These are phyloP conservation scores for Helostoma temminkii DNA, from an alignment of 2,797 vertebrate genomes.

Conservation along the genomic window DNA sequence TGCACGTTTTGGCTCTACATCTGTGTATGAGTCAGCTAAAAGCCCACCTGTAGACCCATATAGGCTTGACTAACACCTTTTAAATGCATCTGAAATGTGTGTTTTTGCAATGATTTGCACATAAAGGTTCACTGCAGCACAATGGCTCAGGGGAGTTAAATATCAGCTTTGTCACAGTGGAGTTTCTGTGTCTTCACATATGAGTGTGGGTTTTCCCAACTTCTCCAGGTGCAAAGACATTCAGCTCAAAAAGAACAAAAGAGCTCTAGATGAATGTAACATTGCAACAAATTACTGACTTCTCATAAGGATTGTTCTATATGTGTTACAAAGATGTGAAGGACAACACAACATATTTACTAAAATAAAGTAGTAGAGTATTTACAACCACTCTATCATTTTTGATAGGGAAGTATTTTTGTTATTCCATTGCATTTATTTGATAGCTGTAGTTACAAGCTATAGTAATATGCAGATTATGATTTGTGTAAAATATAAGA, in stretches of 20 bases:
- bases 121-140: constrained; percentile 18
- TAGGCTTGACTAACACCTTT: constrained; percentile 54
- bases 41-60: constrained; percentile 61
- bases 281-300: neutral
- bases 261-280: neutral
- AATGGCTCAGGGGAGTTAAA: constrained; percentile 5
- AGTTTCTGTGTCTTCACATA: constrained; percentile 4
- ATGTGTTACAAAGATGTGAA: too few relatives aligned
- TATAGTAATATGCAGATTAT: too few relatives aligned
- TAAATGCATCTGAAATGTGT: constrained; percentile 23
- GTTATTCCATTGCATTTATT: too few relatives aligned
- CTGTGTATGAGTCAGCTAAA: constrained; percentile 58
- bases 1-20: constrained; percentile 49
- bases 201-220: constrained; percentile 13
- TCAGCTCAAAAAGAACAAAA: neutral
- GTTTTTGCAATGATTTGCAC: constrained; percentile 15
- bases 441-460: too few relatives aligned
- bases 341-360: neutral
- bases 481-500: too few relatives aligned
- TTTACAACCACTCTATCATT: too few relatives aligned
- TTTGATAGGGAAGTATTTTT: too few relatives aligned
- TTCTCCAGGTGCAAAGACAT: constrained; percentile 3
- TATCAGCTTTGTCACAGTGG: too few relatives aligned
- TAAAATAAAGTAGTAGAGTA: neutral
- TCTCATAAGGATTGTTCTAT: neutral